Percentiles rank a stretch among this genome's conserved stretches.
Evolutionary conservation across 2,888 invertebrate species (phyloP).

Genomic region (Drosophila pegasa): DNA sequence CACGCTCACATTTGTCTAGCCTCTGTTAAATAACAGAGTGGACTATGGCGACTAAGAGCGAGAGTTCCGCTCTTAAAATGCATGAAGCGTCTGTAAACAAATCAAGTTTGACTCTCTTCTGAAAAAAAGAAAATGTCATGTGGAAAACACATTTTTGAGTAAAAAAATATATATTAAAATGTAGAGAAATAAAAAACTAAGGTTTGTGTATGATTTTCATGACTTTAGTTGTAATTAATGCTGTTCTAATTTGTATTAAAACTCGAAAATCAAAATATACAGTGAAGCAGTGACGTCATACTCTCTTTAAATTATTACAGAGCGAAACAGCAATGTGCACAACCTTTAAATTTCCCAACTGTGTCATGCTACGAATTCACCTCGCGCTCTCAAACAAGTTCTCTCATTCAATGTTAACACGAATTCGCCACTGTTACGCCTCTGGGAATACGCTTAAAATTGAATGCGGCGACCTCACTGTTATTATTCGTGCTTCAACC

Average conservation of each 20-base stretch:
- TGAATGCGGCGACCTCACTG: accelerated
- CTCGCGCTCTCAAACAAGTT: background rate
- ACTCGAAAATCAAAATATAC: background rate
- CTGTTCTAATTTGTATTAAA: background rate
- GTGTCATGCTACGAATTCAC: background rate
- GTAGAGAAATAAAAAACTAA: no score
- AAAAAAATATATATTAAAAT: no score
- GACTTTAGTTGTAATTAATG: no score
- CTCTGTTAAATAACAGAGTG: background rate
- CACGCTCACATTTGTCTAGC: background rate
- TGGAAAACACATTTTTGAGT: no score
- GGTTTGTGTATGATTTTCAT: no score
- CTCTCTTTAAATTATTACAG: background rate
- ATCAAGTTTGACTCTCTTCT: no score
- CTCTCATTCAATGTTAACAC: background rate
- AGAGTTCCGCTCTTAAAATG: no score
- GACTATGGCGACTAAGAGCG: no score
- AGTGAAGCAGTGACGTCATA: background rate
- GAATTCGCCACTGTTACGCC: background rate
- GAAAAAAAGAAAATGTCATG: no score
- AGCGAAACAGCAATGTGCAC: background rate
- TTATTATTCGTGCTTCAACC: constrained; percentile 1
- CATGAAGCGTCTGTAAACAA: no score
- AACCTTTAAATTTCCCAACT: background rate
- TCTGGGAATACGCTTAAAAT: background rate